Base-by-base conservation (phyloP, 2,888 invertebrate species). In the Dicycla oo region DNA sequence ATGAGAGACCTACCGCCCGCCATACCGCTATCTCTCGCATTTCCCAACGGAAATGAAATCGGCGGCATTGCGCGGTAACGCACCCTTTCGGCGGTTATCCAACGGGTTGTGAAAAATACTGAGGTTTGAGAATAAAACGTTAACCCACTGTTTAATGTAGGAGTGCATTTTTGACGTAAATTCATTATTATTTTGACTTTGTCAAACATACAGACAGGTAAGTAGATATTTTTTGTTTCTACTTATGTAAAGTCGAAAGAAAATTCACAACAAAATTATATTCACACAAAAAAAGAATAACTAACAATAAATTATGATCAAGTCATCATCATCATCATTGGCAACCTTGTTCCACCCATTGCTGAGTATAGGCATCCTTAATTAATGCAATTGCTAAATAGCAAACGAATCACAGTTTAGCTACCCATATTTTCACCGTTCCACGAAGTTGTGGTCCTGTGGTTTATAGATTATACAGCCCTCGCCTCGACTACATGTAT, bases 31-130 rank as follows among this genome's bases (percentile, higher is more conserved):
- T 86, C 82, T 82, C 75, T 72, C 72, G 80, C 74, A 82, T 86
- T 83, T 87, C 82, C 82, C 70, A 54, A 38, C 83, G 88, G 88
- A 88, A 88, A 88, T 88, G 84, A 87, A 88, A 88, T 83, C 83
- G 78, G 74, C 49, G 65, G 62, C 78, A 80, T 79, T 82, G 76
- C 81, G 76, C 78, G 78, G 78, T 78, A 81, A 73, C 74, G 72
- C 75, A 78, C 83, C 60, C 80, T 80, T 84, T 81, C 70, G 69
- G 80, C 58, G 81, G 86, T 84, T 73, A 75, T 53, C 78, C 80
- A 57, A 62, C 63, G 68, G 65, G 60, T 73, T 51, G 63, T 51
- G 74, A 79, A 72, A 84, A 84, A 83, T 71, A 69, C 71, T 45
- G 68, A 69, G 75, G 71, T 75, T 71, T 57, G 62, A 18, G 69